Percentiles rank a stretch among this genome's conserved stretches.
Evolutionary conservation across 2,888 invertebrate genomes (phyloP).

Genomic region (Galeopsomyia nigrocyanea): DNA sequence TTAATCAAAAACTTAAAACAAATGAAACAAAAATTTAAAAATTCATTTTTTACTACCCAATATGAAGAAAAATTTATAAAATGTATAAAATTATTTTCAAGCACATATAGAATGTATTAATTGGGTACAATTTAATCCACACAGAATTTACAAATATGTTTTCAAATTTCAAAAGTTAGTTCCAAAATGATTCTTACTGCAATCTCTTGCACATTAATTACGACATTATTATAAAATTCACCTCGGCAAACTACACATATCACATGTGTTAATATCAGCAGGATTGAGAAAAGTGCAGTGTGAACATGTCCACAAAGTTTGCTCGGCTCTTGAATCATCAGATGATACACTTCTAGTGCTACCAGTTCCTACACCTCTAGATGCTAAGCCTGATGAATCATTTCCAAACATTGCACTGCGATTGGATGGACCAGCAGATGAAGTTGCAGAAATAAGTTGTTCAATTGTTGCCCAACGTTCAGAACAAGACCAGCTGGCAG

Average conservation of each 20-base stretch:
- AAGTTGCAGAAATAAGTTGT: conserved; percentile 78
- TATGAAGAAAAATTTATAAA: no score
- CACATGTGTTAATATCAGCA: conserved; percentile 81
- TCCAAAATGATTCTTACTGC: conserved; percentile 20
- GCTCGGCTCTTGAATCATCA: conserved; percentile 63
- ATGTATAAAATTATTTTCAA: no score
- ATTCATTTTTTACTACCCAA: background rate
- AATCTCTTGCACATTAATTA: conserved; percentile 36
- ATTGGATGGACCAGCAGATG: conserved; percentile 60
- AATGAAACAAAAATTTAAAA: background rate
- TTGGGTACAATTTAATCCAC: no score
- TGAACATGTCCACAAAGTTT: conserved; percentile 87
- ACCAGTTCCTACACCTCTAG: conserved; percentile 59
- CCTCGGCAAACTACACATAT: conserved; percentile 93
- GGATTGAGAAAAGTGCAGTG: conserved; percentile 95
- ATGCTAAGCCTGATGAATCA: conserved; percentile 52
- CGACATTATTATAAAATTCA: conserved; percentile 56
- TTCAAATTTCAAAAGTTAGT: background rate
- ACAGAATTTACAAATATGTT: no score
- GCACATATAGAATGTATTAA: no score
- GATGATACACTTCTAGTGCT: conserved; percentile 55
- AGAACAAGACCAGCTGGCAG: conserved; percentile 84
- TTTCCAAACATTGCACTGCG: conserved; percentile 56
- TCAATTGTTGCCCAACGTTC: conserved; percentile 91
- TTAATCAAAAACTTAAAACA: conserved; percentile 7